These are phyloP conservation scores for Haliclona indistincta DNA, from an alignment of 37 sponge, comb jelly and placozoan genomes.

Conservation along the genomic window DNA sequence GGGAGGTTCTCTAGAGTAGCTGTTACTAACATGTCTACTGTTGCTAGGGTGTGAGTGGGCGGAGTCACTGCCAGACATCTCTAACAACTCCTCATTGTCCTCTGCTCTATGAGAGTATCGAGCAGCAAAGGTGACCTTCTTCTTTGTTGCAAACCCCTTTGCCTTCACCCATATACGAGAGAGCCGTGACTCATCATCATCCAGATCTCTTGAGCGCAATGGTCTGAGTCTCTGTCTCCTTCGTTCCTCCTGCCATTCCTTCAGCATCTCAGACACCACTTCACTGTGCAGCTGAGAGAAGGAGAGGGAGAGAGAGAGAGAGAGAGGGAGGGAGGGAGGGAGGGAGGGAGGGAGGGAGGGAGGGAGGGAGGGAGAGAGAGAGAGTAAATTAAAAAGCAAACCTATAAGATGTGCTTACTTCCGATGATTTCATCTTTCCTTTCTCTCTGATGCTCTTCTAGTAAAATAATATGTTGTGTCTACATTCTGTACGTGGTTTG, in stretches of 20 bases:
- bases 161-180: slow-evolving; percentile 1
- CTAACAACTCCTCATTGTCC: slow-evolving; percentile 23
- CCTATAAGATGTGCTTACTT: too few relatives aligned
- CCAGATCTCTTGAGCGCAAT: neutral
- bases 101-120: neutral
- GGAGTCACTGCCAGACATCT: slow-evolving; percentile 1
- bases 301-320: slow-evolving; percentile 3
- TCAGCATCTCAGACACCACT: slow-evolving; percentile 24
- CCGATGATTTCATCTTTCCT: too few relatives aligned
- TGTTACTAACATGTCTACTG: too few relatives aligned
- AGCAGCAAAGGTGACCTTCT: neutral
- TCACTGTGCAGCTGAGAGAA: slow-evolving; percentile 22
- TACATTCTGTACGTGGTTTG: neutral
- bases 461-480: too few relatives aligned
- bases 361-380: too few relatives aligned
- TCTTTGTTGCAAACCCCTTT: slow-evolving; percentile 16
- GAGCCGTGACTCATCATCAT: slow-evolving; percentile 18
- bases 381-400: too few relatives aligned
- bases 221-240: neutral
- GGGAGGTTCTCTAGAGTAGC: too few relatives aligned
- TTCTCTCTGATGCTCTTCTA: too few relatives aligned
- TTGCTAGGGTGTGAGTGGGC: too few relatives aligned
- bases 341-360: slow-evolving; percentile 1
- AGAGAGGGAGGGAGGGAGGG: slow-evolving; percentile 9
- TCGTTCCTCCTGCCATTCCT: neutral